phyloP scores from a whole-genome alignment of 2,113 vertebrate species.

The Orthonyx spaldingii region DNA sequence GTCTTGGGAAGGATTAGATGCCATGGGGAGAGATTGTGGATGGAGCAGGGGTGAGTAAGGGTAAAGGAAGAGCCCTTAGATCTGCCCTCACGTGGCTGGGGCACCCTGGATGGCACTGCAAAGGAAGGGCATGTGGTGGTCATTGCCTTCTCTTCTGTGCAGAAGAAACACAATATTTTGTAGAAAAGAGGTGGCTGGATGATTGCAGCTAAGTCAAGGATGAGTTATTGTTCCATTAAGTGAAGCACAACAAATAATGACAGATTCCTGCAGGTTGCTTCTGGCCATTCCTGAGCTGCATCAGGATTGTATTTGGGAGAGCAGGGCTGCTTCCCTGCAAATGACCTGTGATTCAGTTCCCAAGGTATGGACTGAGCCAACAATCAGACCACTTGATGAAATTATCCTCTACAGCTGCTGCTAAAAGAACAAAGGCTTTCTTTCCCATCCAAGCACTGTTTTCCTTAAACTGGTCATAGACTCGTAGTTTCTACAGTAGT shows the following conservation, averaged over 20 bases:
- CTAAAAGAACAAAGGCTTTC: neutral
- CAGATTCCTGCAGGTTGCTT: neutral
- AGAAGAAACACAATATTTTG: neutral
- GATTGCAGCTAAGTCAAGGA: neutral
- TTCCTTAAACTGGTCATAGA: neutral
- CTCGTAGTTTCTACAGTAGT: accelerated
- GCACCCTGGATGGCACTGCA: neutral
- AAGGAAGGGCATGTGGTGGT: accelerated
- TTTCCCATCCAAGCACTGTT: neutral
- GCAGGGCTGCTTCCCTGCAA: neutral
- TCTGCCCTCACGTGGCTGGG: neutral
- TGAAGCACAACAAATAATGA: neutral
- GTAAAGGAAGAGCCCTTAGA: neutral
- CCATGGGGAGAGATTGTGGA: neutral
- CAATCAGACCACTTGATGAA: neutral
- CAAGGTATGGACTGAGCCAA: neutral
- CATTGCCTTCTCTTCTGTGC: neutral
- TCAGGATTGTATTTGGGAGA: neutral
- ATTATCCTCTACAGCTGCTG: neutral
- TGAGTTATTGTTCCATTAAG: neutral
- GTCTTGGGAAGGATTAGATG: neutral
- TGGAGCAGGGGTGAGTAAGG: neutral
- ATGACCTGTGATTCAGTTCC: neutral
- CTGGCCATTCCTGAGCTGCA: neutral
- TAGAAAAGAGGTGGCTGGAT: neutral